These are phyloP conservation scores for Muscicapa adusta DNA, from an alignment of 2,113 vertebrate species.

Conservation along the genomic window DNA sequence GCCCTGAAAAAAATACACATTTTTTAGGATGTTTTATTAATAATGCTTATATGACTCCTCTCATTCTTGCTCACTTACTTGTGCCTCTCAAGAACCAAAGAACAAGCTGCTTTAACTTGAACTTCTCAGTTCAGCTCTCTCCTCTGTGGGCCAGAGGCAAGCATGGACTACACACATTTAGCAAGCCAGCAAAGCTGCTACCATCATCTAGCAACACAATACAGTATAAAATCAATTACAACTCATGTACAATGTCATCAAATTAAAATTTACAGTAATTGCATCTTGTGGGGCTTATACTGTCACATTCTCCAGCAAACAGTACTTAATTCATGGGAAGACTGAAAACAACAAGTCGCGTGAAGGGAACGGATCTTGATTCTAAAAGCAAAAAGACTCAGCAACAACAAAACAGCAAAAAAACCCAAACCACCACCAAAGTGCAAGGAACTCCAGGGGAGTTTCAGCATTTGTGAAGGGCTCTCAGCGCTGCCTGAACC, in stretches of 20 bases:
- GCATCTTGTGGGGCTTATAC: neutral
- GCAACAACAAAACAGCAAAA: rapidly evolving
- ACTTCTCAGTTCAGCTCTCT: neutral
- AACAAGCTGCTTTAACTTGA: neutral
- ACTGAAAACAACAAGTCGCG: neutral
- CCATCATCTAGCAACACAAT: neutral
- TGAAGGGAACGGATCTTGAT: neutral
- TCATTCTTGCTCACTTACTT: neutral
- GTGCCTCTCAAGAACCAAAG: neutral
- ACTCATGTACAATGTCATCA: neutral
- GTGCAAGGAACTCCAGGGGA: neutral
- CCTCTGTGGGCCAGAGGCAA: neutral
- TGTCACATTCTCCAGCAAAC: neutral
- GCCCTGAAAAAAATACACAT: rapidly evolving
- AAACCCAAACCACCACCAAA: neutral
- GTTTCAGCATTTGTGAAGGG: neutral
- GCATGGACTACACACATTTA: neutral
- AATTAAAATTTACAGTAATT: neutral
- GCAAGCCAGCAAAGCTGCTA: neutral
- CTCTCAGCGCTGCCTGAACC: neutral
- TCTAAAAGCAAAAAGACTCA: neutral
- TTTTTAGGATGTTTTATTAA: neutral
- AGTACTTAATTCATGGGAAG: neutral
- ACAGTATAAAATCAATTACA: constrained; percentile 2
- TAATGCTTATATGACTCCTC: neutral